A percentile compares a stretch with the other conserved stretches of the same genome.
Conservation (phyloP, 2,888 invertebrate genomes). For the Stenchaetothrips biformis region DNA sequence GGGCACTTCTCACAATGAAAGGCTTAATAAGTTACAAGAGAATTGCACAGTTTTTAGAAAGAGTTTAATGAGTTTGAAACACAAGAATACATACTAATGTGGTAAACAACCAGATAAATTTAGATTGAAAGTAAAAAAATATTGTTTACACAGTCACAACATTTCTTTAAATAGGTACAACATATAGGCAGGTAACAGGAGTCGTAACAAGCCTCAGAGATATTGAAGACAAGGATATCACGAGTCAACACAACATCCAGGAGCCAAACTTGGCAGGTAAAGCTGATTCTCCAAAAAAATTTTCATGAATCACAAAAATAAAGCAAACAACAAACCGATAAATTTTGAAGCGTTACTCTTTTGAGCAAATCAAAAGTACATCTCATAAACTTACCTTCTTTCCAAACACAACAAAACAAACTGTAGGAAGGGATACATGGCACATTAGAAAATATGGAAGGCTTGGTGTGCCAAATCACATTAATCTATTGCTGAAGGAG, state of each 20-base stretch:
- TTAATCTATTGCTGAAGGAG: slow-evolving; percentile 12
- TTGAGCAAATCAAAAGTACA: no score
- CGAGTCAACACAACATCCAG: neutral
- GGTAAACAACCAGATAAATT: neutral
- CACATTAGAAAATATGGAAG: neutral
- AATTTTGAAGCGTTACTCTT: no score
- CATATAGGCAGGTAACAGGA: slow-evolving; percentile 16
- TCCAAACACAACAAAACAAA: no score
- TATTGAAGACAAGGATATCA: neutral
- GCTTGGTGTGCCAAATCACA: neutral
- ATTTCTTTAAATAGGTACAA: neutral
- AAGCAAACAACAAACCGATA: no score
- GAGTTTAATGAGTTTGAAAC: neutral
- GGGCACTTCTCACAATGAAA: no score
- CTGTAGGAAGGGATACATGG: neutral
- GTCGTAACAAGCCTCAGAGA: neutral
- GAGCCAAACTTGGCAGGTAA: no score
- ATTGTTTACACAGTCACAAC: slow-evolving; percentile 5
- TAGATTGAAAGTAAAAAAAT: slow-evolving; percentile 13
- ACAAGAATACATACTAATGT: neutral
- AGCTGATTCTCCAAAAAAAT: no score
- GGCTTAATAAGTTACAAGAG: no score
- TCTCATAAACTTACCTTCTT: no score
- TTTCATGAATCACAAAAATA: no score
- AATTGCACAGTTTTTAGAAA: neutral